A percentile compares a stretch with the other conserved stretches of the same genome.
These are phyloP conservation scores for Girardia tigrina DNA, from an alignment of 2,888 invertebrate genomes.

Conservation along the genomic window DNA sequence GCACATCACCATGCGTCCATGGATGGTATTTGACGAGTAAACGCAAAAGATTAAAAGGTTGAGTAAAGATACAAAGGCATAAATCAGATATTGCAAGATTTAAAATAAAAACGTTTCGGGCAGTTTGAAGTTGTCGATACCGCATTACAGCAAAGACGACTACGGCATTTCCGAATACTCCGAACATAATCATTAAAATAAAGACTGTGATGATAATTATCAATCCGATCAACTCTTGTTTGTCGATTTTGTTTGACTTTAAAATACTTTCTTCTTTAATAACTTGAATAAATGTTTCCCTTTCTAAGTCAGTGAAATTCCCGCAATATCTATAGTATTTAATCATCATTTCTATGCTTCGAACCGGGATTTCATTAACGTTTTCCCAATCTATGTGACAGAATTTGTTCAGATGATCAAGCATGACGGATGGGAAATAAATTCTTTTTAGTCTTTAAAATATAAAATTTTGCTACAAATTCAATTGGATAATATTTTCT, in stretches of 20 bases:
- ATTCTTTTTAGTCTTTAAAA: too few species aligned
- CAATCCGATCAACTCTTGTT: not conserved
- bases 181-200: conserved; percentile 59
- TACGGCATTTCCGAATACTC: conserved; percentile 69
- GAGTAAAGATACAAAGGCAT: conserved; percentile 71
- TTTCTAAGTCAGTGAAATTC: not conserved
- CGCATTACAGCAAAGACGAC: conserved; percentile 68
- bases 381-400: not conserved
- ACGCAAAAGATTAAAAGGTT: conserved; percentile 75
- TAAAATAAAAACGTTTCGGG: conserved; percentile 75
- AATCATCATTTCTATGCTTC: not conserved
- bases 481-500: not conserved
- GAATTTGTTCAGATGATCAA: not conserved
- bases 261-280: not conserved
- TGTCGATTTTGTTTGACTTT: not conserved
- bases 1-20: conserved; percentile 70
- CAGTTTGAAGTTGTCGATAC: conserved; percentile 78
- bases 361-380: not conserved
- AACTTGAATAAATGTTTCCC: conserved; percentile 8
- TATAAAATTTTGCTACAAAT: too few species aligned
- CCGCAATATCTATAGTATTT: not conserved
- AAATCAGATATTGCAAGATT: conserved; percentile 70
- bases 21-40: conserved; percentile 61
- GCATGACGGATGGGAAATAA: too few species aligned
- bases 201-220: conserved; percentile 6